Base-by-base conservation (phyloP, 1,140 invertebrate species). In the Zeugodacus cucurbitae region DNA sequence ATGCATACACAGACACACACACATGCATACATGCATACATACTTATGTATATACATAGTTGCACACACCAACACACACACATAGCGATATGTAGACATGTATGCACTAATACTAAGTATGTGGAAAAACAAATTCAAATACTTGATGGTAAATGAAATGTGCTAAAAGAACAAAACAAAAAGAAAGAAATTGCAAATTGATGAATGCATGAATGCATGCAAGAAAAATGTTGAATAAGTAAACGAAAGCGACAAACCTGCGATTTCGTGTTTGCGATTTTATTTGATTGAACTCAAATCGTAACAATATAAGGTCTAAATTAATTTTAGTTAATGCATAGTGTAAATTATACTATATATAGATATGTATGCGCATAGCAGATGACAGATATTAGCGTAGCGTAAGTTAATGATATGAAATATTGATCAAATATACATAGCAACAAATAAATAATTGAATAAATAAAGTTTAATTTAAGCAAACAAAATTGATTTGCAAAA, bases 241-340 rank as follows among this genome's bases (percentile, higher is more conserved):
- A 70, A 34, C 64, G 26, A 34, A 70, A 29, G 3, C 26, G 64
- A 34, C 32, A 34, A 70, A 26, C 64, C 7, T 62, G 22, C 29
- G 32, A 82, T 82, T 82, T 82, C 26, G 74, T 82, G 48, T 82
- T 82, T n/a, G n/a, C 74, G 41, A 82, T 82, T 82, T 82, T 29
- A 54, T 82, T 82, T 82, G 10, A 82, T 82, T 82, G 74, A 82
- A 82, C 44, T 48, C 74, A n/a, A 82, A 82, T 82, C 74, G n/a
- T 82, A 44, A 82, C 74, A 82, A 82, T 82, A 82, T 82, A 82
- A 82, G 74, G 74, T 82, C 74, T 82, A 82, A 82, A 82, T 82
- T 82, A 82, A 82, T 82, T 82, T 82, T 82, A 82, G 74, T 82
- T 82, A 82, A 82, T 82, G 48, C 48, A 20, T 41, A 74, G 20